These are phyloP conservation scores for Lasiommata megera DNA, from an alignment of 2,888 invertebrate species.

Conservation along the genomic window DNA sequence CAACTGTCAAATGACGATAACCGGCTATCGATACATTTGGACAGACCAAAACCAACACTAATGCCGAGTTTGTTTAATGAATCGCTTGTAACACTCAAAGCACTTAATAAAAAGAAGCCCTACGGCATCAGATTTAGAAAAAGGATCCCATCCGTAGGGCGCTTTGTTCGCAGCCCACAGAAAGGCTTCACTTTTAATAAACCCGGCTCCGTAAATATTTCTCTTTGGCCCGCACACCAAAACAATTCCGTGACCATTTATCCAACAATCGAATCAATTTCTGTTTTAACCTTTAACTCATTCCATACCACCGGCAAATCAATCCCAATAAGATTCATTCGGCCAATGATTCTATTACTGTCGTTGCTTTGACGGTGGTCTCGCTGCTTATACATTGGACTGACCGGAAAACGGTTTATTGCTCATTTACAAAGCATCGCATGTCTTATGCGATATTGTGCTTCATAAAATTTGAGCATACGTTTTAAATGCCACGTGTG, in stretches of 20 bases:
- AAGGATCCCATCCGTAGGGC: no score
- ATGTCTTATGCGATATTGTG: background rate
- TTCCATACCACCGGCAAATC: background rate
- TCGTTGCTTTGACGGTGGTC: background rate
- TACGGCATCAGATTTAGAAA: background rate
- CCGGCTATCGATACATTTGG: background rate
- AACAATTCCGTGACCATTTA: background rate
- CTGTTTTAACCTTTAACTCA: background rate
- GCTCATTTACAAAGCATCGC: background rate
- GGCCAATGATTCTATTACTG: background rate
- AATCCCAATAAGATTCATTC: background rate
- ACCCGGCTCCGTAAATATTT: background rate
- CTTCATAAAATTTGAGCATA: background rate
- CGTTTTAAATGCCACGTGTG: background rate
- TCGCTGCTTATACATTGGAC: background rate
- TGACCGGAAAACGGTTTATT: background rate
- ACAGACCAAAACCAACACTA: background rate
- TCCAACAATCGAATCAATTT: background rate
- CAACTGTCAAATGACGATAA: background rate
- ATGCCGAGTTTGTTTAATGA: background rate
- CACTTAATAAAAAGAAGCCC: background rate
- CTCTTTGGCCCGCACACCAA: background rate
- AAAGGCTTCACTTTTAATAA: background rate
- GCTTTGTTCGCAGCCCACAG: no score
- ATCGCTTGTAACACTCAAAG: background rate